Conservation (phyloP, 2,888 invertebrate genomes). For the Dryocosmus kuriphilus region DNA sequence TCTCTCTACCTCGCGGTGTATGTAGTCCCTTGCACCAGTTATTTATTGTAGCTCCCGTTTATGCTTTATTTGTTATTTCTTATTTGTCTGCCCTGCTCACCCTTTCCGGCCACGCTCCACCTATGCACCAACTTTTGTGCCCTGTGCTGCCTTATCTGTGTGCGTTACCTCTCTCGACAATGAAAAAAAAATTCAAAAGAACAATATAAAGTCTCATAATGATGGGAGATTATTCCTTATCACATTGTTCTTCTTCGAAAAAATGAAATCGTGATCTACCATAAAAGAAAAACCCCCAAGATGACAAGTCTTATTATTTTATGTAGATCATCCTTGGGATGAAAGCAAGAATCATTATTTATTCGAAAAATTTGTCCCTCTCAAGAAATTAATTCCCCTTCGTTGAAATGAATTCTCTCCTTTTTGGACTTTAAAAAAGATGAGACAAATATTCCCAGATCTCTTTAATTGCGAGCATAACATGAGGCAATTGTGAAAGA, state of each 20-base stretch:
- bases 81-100: slow-evolving; percentile 56
- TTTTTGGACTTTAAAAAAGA: neutral
- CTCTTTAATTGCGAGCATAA: neutral
- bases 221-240: slow-evolving; percentile 48
- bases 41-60: slow-evolving; percentile 72
- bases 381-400: neutral
- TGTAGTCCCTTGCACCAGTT: slow-evolving; percentile 64
- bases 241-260: slow-evolving; percentile 51
- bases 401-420: neutral
- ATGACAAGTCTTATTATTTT: slow-evolving; percentile 4
- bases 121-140: slow-evolving; percentile 48
- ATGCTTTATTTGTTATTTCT: slow-evolving; percentile 71
- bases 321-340: neutral
- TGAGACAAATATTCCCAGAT: slow-evolving; percentile 1
- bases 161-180: slow-evolving; percentile 5
- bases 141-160: slow-evolving; percentile 52
- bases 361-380: neutral
- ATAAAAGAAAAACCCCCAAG: neutral
- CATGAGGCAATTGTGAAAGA: neutral
- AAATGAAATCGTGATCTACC: slow-evolving; percentile 43
- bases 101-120: slow-evolving; percentile 52
- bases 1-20: slow-evolving; percentile 44
- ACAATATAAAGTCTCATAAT: slow-evolving; percentile 43
- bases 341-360: neutral
- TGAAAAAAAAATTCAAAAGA: slow-evolving; percentile 30